Evolutionary conservation across 2,113 vertebrate species (phyloP).

Genomic region (Barbus barbus): DNA sequence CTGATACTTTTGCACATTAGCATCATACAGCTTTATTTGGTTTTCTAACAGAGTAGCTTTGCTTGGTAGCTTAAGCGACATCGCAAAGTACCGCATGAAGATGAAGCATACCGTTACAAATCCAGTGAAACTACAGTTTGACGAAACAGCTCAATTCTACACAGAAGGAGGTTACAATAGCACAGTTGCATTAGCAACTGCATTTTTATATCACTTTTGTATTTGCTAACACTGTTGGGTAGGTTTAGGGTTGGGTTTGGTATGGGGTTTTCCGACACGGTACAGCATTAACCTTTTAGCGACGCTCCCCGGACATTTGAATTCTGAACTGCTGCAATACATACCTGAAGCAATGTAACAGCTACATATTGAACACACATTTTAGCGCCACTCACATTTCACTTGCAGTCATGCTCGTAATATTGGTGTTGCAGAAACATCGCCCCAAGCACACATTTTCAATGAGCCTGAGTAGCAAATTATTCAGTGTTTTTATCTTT

Average conservation of each 20-base stretch:
- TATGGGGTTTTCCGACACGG: not conserved
- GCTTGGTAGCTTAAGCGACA: not conserved
- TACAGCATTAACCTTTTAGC: not conserved
- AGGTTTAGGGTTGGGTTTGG: not conserved
- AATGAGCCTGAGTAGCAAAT: slow-evolving; percentile 32
- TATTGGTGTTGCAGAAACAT: not conserved
- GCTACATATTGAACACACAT: not conserved
- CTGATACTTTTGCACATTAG: too few relatives aligned
- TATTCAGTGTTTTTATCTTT: slow-evolving; percentile 27
- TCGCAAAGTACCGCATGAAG: too few relatives aligned
- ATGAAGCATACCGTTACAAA: too few relatives aligned
- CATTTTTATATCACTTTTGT: too few relatives aligned
- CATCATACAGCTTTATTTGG: too few relatives aligned
- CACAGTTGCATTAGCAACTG: not conserved
- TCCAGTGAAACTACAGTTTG: too few relatives aligned
- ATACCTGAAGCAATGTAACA: not conserved
- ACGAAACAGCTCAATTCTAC: not conserved
- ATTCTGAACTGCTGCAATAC: not conserved
- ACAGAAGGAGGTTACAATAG: not conserved
- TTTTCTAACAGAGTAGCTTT: not conserved
- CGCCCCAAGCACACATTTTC: not conserved
- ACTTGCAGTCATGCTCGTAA: not conserved
- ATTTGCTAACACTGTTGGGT: not conserved
- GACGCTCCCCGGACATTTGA: not conserved
- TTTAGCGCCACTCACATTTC: not conserved